Evolutionary conservation across 2,113 vertebrate genomes (phyloP), one percentile per base, ranked within the genome.

Genomic region (Puffinus mauretanicus): DNA sequence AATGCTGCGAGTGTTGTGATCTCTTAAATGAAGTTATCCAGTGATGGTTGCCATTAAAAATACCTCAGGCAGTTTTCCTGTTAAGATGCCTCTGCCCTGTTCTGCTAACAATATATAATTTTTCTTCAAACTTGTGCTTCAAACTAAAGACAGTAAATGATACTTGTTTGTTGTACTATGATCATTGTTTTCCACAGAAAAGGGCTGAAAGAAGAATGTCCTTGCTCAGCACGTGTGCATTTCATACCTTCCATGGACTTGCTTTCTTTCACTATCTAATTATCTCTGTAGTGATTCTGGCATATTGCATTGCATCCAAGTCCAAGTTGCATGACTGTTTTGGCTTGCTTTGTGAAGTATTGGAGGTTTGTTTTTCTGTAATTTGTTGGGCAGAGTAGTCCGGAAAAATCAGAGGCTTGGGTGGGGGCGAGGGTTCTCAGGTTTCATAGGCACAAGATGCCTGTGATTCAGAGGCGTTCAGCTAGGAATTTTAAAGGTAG

Each of bases 321-420:
- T 96, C 95, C 96, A 96, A 96, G 91, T 49, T 96, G 95, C 90
- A 96, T 96, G 96, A 96, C 95, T 97, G 94, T 96, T 96, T 96
- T 97, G 96, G 96, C 94, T 95, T 96, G 96, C 91, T 97, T 93
- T 95, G 86, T 96, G 84, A 79, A 96, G 94, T 89, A 95, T 92
- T 49, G 88, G 86, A 85, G 96, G 92, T 95, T 96, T 97, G 90
- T 96, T 97, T 96, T 96, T 96, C 96, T 96, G 83, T 73, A 76
- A 96, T 95, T 91, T 57, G 29, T 83, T 97, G 97, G 93, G 84
- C 93, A 97, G 91, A 95, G 70, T 82, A 94, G 77, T 94, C 96
- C 84, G 89, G 96, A 97, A 97, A 96, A 96, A 96, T 97, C 93
- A 76, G 95, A 96, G 95, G 70, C 93, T 94, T 49, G 95, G 96